Conservation (phyloP, 2,113 vertebrate species). For the Neomonachus schauinslandi region DNA sequence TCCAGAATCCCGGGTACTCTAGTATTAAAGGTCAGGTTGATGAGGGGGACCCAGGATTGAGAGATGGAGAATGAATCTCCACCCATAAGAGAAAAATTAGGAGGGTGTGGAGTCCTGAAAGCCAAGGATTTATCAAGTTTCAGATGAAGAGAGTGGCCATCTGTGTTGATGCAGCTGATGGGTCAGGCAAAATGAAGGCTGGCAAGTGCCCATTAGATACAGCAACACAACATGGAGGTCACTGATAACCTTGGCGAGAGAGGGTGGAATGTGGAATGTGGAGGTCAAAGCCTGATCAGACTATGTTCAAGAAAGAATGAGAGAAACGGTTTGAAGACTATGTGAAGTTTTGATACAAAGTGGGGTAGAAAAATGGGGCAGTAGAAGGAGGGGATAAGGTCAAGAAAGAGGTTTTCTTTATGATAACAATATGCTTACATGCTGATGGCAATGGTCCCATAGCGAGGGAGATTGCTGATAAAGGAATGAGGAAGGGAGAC, state of each 20-base stretch:
- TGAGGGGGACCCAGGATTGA: neutral
- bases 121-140: neutral
- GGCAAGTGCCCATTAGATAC: neutral
- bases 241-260: neutral
- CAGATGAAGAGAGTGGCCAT: neutral
- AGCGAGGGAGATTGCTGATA: neutral
- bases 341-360: neutral
- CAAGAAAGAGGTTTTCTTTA: neutral
- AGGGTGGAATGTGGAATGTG: neutral
- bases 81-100: neutral
- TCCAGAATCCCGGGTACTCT: neutral
- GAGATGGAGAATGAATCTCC: neutral
- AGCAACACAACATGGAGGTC: neutral
- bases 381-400: neutral
- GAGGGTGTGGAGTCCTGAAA: neutral
- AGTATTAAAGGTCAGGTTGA: neutral
- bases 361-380: neutral
- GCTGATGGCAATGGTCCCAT: neutral
- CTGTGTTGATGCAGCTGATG: neutral
- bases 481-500: neutral
- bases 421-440: neutral
- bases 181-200: neutral
- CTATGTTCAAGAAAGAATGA: neutral
- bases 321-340: neutral
- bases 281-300: neutral